Base-by-base conservation (phyloP, 2,113 vertebrate species). In the Pygoscelis adeliae region DNA sequence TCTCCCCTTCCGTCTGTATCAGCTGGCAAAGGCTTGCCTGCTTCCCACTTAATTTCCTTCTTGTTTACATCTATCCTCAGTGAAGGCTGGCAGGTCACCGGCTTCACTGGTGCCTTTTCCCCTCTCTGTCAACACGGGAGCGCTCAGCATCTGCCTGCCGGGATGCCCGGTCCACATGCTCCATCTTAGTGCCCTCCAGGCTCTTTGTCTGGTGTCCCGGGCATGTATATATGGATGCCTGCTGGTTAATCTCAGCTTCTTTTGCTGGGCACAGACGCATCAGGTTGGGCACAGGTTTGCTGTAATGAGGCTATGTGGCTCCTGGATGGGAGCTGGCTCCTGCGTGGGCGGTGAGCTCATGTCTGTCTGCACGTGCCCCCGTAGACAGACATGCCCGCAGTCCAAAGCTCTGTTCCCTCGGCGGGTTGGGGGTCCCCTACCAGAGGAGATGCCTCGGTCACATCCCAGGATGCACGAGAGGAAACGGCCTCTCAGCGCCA, bases 261-360 rank as follows among this genome's bases (percentile, higher is more conserved):
- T 15, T 47, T 25, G 61, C 78, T 2, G 73, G 52, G 70, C 84
- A 71, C 73, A 7, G 69, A 13, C 2, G 21, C 77, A 71, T 53
- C 59, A 70, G 63, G 55, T 20, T 63, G 90, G 81, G 73, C 94
- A 80, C 62, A 15, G n/a, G 15, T 77, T 95, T 90, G 81, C 40
- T 77, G 2, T 66, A 47, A 74, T 11, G 76, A 73, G 67, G 72
- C 86, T 20, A 2, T 7, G 55, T 15, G 92, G 78, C 79, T 96
- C 88, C 90, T 73, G 70, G 74, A 77, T 2, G 11, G 10, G 91
- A 90, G 86, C 92, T 92, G 96, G 83, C 95, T 96, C 58, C 76
- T 26, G 95, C 5, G 9, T 27, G 85, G 74, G 55, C 50, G 14
- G 93, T 96, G 95, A 96, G 95, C 94, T 96, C 94, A 84, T 89